phyloP scores from a whole-genome alignment of 2,113 vertebrate species.

The Lucifuga dentata region DNA sequence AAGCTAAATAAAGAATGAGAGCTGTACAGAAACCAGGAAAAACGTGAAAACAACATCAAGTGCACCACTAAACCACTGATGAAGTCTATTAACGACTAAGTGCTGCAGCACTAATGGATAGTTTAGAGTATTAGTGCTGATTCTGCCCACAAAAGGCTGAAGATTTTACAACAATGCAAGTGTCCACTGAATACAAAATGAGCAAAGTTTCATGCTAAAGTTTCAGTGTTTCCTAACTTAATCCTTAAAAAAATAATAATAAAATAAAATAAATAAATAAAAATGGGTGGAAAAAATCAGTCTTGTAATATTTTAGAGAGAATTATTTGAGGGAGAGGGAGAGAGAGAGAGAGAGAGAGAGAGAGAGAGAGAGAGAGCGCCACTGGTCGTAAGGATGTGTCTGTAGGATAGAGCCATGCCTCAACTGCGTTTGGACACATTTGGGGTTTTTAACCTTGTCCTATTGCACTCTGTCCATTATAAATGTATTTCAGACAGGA shows the following conservation, averaged over 20 bases:
- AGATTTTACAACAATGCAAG: not conserved
- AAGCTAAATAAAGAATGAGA: conserved; percentile 7
- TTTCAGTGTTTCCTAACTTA: too few species aligned
- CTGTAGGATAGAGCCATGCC: not conserved
- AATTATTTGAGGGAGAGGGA: conserved; percentile 12
- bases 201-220: too few species aligned
- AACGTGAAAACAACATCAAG: conserved; percentile 1
- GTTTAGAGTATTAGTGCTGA: not conserved
- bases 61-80: conserved; percentile 4
- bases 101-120: conserved; percentile 5
- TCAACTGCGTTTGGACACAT: conserved; percentile 19
- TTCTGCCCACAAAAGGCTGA: not conserved
- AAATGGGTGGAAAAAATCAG: too few species aligned
- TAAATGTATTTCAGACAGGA: conserved; percentile 54
- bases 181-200: too few species aligned
- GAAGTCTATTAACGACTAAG: not conserved
- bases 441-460: conserved; percentile 50
- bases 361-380: conserved; percentile 46
- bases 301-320: too few species aligned
- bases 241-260: too few species aligned
- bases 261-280: too few species aligned
- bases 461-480: not conserved
- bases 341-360: not conserved
- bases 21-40: conserved; percentile 1
- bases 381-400: too few species aligned